Evolutionary conservation across 2,113 vertebrate genomes (phyloP), one percentile per base, ranked within the genome.

Genomic region (Vireo altiloquus): DNA sequence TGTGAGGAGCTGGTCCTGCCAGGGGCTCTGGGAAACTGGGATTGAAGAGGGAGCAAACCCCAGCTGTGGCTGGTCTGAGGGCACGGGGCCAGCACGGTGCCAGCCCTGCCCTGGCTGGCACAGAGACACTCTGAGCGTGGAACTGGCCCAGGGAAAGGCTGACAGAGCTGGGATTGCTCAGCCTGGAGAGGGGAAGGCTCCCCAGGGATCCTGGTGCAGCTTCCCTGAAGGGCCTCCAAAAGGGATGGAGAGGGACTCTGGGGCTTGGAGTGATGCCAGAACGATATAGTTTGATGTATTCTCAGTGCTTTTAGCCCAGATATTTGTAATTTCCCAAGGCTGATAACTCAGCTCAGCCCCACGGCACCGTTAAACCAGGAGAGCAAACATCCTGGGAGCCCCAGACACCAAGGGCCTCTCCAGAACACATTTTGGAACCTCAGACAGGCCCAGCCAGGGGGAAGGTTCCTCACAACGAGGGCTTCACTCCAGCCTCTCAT

Each of bases 91-190:
- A 12, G 13, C 35, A 3, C 37, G 8, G 31, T 13, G 56, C 9
- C 13, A 6, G 7, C 39, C 7, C 63, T 37, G 19, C n/a, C 21
- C 44, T 13, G 28, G 33, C 42, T 54, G 37, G 46, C 28, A 35
- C 8, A 33, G 5, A 50, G 42, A 5, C 5, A 0, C 14, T 33
- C 11, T 21, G 30, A 4, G 50, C 5, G 28, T 8, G 37, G 3
- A 13, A 33, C 40, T 10, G 0, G 2, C 11, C 22, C 22, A 5
- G 18, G 74, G 68, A 20, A 14, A 21, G 25, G 39, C 46, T 35
- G 56, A 7, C 19, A 11, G 31, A 10, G 23, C 9, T 13, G 66
- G 24, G 6, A 7, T 10, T 8, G 54, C 27, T 31, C 27, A 44
- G 27, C 68, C 27, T 7, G 47, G 5, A 16, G 25, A 25, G 28